phyloP scores from a whole-genome alignment of 2,888 invertebrate species.

The Melanargia galathea region DNA sequence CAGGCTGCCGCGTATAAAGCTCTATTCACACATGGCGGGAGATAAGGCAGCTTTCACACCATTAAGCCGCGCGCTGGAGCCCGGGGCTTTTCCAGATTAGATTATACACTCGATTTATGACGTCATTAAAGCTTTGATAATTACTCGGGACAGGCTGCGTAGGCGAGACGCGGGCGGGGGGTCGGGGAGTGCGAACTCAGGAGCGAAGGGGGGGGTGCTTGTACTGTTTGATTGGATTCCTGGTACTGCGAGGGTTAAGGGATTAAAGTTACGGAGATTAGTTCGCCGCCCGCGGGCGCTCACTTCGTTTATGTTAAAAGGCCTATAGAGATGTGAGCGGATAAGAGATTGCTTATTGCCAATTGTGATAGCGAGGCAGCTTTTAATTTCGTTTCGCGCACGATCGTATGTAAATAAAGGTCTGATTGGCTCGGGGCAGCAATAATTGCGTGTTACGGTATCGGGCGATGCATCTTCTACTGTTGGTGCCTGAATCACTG shows the following conservation, averaged over 20 bases:
- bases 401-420: constrained; percentile 45
- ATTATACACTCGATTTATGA: constrained; percentile 83
- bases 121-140: constrained; percentile 84
- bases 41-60: constrained; percentile 83
- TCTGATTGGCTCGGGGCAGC: constrained; percentile 43
- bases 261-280: constrained; percentile 83
- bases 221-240: constrained; percentile 83
- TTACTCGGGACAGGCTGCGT: constrained; percentile 83
- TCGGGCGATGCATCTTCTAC: constrained; percentile 43
- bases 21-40: constrained; percentile 83
- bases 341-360: constrained; percentile 82
- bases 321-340: constrained; percentile 77
- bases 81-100: constrained; percentile 83
- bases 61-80: constrained; percentile 81
- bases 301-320: constrained; percentile 79
- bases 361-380: constrained; percentile 73
- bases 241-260: constrained; percentile 80
- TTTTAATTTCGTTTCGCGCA: constrained; percentile 72
- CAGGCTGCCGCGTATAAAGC: constrained; percentile 80
- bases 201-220: constrained; percentile 64
- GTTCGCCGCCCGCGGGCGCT: constrained; percentile 78
- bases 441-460: constrained; percentile 40
- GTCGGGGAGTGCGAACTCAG: constrained; percentile 47
- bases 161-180: constrained; percentile 66
- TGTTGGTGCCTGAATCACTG: constrained; percentile 21